A percentile compares a stretch with the other conserved stretches of the same genome.
These are phyloP conservation scores for Bombus sibiricus DNA, from an alignment of 1,140 invertebrate genomes.

Conservation along the genomic window DNA sequence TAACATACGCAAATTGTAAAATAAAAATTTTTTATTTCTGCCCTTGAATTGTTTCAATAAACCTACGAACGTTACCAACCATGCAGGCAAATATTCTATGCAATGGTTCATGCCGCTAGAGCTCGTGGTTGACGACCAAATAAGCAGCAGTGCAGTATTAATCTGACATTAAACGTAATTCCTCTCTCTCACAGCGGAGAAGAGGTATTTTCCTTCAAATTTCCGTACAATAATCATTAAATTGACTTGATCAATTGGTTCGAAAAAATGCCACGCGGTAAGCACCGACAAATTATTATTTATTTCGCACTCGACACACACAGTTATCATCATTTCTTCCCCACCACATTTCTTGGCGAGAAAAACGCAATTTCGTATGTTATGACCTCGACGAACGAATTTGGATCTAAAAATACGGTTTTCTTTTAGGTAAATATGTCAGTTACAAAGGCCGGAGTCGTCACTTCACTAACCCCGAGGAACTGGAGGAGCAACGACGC, in stretches of 20 bases:
- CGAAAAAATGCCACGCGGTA: slow-evolving; percentile 54
- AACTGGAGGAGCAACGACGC: slow-evolving; percentile 92
- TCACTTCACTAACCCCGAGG: slow-evolving; percentile 96
- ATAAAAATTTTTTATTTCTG: not conserved
- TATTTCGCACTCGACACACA: not conserved
- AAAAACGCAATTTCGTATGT: slow-evolving; percentile 10
- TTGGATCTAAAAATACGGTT: slow-evolving; percentile 8
- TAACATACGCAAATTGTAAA: not conserved
- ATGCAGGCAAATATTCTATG: slow-evolving; percentile 24
- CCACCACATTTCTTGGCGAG: not conserved
- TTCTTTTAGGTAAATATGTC: slow-evolving; percentile 89
- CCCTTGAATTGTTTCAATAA: not conserved
- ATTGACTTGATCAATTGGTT: not conserved
- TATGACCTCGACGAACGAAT: slow-evolving; percentile 18
- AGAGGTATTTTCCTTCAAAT: slow-evolving; percentile 18
- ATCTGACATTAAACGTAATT: slow-evolving; percentile 46
- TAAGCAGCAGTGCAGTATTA: slow-evolving; percentile 48
- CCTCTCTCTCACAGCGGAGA: slow-evolving; percentile 9
- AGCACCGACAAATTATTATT: slow-evolving; percentile 29
- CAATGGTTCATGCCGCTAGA: slow-evolving; percentile 40
- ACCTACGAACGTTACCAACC: slow-evolving; percentile 4
- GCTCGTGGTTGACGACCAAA: slow-evolving; percentile 48
- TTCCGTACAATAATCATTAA: slow-evolving; percentile 35
- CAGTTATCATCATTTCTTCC: slow-evolving; percentile 4
- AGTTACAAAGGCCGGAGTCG: slow-evolving; percentile 96